Base-by-base conservation (phyloP, 2,888 invertebrate genomes). In the Magallana nippona region DNA sequence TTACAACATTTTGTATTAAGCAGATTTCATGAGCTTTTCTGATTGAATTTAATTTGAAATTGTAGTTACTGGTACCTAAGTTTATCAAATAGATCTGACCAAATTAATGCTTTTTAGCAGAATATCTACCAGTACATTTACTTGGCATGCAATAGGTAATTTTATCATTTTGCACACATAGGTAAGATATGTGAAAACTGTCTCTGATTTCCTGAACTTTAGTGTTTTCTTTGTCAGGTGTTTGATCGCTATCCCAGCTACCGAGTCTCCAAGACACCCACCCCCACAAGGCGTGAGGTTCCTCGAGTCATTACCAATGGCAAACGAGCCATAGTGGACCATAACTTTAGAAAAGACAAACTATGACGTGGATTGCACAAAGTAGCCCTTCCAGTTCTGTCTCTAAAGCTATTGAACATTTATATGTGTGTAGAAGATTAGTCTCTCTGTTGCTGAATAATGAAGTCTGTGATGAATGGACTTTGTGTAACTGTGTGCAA, bases 231-330 rank as follows among this genome's bases (percentile, higher is more conserved):
- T 71, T 27, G 63, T 15, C 71, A 89, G 83, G 89, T 90, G 56
- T 90, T 90, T 87, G 89, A 90, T 22, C 84, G 81, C 80, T 57
- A 83, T 71, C 82, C 63, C n/a, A 82, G 82, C 56, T 56, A 80
- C 17, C 62, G 90, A 60, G 85, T 89, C 13, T 89, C 88, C 55
- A 90, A 90, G 87, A 90, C 89, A 11, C 90, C 89, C 10, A 89
- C 90, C 10, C 90, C 90, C 56, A 87, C 87, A 77, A 85, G 90
- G 84, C 82, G 90, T 78, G 90, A 90, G 79, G 88, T 90, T 55
- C 90, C 90, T 60, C 87, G 90, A 15, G 90, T 90, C 81, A 89
- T 90, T 78, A 90, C 90, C 57, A 90, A 90, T 83, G 90, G 90
- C 13, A 85, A 89, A 77, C 82, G 89, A 57, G 86, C 89, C 19